Conservation (phyloP, 2,888 invertebrate genomes). For the Pemphredon lugubris region DNA sequence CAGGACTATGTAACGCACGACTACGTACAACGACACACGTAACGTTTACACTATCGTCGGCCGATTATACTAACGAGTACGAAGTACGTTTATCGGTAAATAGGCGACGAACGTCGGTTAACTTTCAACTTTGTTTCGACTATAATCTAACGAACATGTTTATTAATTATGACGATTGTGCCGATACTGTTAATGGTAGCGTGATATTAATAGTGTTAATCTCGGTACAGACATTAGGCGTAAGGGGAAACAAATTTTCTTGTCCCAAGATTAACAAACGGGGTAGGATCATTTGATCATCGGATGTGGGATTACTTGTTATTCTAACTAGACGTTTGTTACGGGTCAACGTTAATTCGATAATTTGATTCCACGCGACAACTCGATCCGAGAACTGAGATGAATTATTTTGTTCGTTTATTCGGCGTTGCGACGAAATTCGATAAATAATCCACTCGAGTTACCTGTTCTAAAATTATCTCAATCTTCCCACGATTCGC, state of each 20-base stretch:
- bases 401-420: too few relatives aligned
- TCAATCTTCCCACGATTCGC: constrained; percentile 11
- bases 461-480: neutral
- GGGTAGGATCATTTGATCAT: too few relatives aligned
- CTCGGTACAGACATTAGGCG: neutral
- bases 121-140: constrained; percentile 11
- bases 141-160: constrained; percentile 11
- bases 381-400: too few relatives aligned
- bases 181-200: constrained; percentile 26
- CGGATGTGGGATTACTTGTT: too few relatives aligned
- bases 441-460: neutral
- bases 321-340: too few relatives aligned
- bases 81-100: constrained; percentile 5
- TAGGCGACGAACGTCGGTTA: constrained; percentile 10
- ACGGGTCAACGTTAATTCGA: too few relatives aligned
- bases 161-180: constrained; percentile 20
- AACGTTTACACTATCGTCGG: constrained; percentile 2
- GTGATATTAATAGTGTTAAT: constrained; percentile 37
- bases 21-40: constrained; percentile 17
- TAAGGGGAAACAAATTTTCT: too few relatives aligned
- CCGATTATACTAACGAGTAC: neutral
- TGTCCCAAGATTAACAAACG: too few relatives aligned
- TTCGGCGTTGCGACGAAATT: too few relatives aligned
- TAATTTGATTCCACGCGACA: too few relatives aligned
- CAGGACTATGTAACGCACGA: constrained; percentile 4